Evolutionary conservation across 37 sponge, comb jelly and placozoan genomes (phyloP).

Genomic region (Bolinopsis microptera): DNA sequence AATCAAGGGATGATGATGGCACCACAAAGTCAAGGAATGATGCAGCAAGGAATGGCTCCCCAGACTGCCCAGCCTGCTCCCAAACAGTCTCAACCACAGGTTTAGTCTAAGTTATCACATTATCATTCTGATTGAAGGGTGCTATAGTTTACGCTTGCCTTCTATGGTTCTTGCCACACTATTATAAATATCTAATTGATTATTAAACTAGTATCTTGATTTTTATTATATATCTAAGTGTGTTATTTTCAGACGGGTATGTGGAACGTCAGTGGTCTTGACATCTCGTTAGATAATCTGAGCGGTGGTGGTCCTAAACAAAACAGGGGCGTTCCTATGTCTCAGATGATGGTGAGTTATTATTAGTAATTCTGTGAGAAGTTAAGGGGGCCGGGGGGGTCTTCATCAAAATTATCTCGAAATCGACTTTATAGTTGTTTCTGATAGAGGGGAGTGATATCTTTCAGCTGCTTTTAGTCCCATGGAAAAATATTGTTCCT

Average conservation of each 20-base stretch:
- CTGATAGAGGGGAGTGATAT: too few species aligned
- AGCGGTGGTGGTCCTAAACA: background rate
- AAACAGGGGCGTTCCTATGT: conserved; percentile 39
- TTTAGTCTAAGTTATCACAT: background rate
- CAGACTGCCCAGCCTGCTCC: background rate
- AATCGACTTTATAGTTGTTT: too few species aligned
- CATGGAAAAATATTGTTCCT: too few species aligned
- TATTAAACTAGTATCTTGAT: too few species aligned
- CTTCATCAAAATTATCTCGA: too few species aligned
- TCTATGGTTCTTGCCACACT: too few species aligned
- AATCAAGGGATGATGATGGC: conserved; percentile 1
- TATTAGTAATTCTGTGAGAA: background rate
- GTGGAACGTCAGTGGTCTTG: conserved; percentile 43
- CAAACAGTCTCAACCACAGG: background rate
- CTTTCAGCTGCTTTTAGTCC: too few species aligned
- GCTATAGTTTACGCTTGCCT: background rate
- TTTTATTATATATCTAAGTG: background rate
- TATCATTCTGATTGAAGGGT: background rate
- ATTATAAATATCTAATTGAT: too few species aligned
- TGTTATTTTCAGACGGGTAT: background rate
- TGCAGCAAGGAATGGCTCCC: background rate
- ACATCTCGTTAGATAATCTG: conserved; percentile 58
- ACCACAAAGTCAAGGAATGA: background rate
- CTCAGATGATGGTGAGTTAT: conserved; percentile 58
- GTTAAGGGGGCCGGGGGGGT: too few species aligned